These are phyloP conservation scores for Mongoloraphidia duomilia DNA, from an alignment of 2,888 invertebrate species.

Conservation along the genomic window DNA sequence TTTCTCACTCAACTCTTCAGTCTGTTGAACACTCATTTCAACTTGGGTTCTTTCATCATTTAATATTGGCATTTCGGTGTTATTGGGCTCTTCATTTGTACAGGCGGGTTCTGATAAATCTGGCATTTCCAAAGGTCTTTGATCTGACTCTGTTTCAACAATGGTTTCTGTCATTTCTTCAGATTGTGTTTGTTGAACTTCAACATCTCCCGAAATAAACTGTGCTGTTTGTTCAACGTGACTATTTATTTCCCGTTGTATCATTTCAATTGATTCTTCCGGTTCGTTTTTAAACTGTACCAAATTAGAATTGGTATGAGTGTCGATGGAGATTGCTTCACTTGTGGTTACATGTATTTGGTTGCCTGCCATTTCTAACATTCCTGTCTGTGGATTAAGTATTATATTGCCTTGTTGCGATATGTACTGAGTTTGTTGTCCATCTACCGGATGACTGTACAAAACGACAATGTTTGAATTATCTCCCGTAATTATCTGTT, in stretches of 20 bases:
- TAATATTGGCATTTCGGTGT: not conserved
- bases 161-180: not conserved
- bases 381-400: conserved; percentile 28
- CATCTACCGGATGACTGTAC: conserved; percentile 44
- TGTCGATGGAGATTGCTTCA: conserved; percentile 1
- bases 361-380: conserved; percentile 8
- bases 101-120: not conserved
- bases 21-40: conserved; percentile 3
- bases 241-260: conserved; percentile 27
- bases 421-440: conserved; percentile 38
- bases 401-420: conserved; percentile 30
- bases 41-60: conserved; percentile 1
- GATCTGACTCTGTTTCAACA: not conserved
- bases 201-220: not conserved
- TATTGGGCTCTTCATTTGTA: not conserved
- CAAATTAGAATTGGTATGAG: conserved; percentile 16
- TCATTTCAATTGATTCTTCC: conserved; percentile 29
- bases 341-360: conserved; percentile 3
- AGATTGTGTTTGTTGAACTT: not conserved
- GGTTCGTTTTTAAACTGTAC: not conserved
- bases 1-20: not conserved
- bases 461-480: conserved; percentile 49
- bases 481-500: conserved; percentile 32
- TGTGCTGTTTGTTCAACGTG: conserved; percentile 12
- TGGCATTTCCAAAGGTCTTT: not conserved